Evolutionary conservation across 2,797 vertebrate species (phyloP).

Genomic region (Neomorphus geoffroyi): DNA sequence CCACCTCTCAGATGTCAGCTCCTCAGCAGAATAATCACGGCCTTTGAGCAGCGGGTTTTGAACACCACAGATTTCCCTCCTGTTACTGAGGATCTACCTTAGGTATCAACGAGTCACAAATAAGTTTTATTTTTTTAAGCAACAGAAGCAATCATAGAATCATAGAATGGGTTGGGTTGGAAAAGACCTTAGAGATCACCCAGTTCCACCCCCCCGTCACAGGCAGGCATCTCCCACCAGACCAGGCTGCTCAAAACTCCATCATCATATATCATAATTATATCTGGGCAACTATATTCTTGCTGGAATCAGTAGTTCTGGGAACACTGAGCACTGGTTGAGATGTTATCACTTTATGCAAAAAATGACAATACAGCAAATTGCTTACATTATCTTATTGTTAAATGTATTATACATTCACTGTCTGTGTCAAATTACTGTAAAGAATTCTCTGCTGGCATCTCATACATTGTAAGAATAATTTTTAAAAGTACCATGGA

Average conservation of each 20-base stretch:
- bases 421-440: neutral
- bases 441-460: neutral
- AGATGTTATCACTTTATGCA: neutral
- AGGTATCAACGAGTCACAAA: too few relatives aligned
- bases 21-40: neutral
- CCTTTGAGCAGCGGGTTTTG: neutral
- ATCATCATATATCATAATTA: too few relatives aligned
- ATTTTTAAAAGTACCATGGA: neutral
- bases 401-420: conserved; percentile 12
- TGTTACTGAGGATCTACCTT: neutral
- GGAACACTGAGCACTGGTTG: neutral
- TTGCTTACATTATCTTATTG: neutral
- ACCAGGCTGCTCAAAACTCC: too few relatives aligned
- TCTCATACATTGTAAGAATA: neutral
- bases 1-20: neutral
- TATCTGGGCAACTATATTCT: neutral
- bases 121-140: too few relatives aligned
- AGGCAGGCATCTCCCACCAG: too few relatives aligned
- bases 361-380: neutral
- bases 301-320: neutral
- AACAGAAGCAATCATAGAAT: too few relatives aligned
- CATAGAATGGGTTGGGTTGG: too few relatives aligned
- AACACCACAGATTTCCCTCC: neutral
- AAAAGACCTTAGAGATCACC: too few relatives aligned
- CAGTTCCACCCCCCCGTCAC: too few relatives aligned